These are phyloP conservation scores for Limosa lapponica DNA, from an alignment of 2,797 vertebrate species.

Conservation along the genomic window DNA sequence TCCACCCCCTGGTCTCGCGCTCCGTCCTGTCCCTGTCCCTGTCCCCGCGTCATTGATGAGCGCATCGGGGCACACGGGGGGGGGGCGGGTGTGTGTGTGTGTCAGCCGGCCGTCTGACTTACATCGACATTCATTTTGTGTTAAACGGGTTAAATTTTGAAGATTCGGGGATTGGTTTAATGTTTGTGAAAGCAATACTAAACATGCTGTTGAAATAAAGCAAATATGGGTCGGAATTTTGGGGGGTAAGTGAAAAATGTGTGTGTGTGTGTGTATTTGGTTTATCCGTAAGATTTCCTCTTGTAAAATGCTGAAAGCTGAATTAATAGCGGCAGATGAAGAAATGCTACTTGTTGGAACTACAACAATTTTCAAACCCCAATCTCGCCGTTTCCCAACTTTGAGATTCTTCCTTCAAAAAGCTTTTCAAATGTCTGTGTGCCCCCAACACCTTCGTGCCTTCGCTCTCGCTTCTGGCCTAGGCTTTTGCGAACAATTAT, in stretches of 20 bases:
- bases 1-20: background rate
- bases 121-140: background rate
- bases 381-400: background rate
- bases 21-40: background rate
- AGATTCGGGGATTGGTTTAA: background rate
- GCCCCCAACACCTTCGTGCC: background rate
- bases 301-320: background rate
- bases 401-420: background rate
- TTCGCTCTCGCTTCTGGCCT: background rate
- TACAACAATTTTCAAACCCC: accelerated
- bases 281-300: background rate
- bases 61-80: background rate
- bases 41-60: background rate
- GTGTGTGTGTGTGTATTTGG: background rate
- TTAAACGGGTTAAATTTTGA: background rate
- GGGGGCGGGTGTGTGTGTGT: too few species aligned
- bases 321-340: background rate
- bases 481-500: background rate
- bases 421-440: accelerated
- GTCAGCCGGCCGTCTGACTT: background rate
- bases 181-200: background rate
- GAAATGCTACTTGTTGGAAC: background rate
- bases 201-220: background rate
- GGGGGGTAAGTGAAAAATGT: background rate
- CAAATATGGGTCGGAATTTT: background rate